Conservation (phyloP, 2,888 invertebrate species). For the Bhutanitis thaidina region DNA sequence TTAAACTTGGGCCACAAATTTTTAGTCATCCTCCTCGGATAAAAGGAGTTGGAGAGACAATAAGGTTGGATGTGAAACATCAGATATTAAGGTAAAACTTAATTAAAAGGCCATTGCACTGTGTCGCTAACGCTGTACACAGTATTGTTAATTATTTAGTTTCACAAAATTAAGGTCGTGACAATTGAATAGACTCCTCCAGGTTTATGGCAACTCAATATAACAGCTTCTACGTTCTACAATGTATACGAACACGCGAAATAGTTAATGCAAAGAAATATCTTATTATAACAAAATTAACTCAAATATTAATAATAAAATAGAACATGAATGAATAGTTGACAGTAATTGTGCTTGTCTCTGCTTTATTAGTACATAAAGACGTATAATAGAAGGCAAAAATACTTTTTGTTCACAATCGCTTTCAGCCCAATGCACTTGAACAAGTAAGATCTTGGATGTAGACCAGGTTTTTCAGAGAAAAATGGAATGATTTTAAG, state of each 20-base stretch:
- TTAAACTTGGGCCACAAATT: slow-evolving; percentile 69
- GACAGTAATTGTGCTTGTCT: not conserved
- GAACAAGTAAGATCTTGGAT: not conserved
- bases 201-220: too few species aligned
- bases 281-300: not conserved
- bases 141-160: slow-evolving; percentile 17
- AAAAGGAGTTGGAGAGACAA: slow-evolving; percentile 76
- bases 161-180: not conserved
- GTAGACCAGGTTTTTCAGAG: not conserved
- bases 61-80: slow-evolving; percentile 74
- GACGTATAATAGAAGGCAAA: not conserved
- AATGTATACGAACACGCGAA: not conserved
- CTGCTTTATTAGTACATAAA: not conserved
- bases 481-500: not conserved
- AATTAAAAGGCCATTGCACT: slow-evolving; percentile 54
- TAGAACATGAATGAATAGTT: not conserved
- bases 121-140: slow-evolving; percentile 50
- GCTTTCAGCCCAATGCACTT: slow-evolving; percentile 5
- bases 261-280: not conserved
- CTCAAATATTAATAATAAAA: not conserved
- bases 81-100: slow-evolving; percentile 72
- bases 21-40: slow-evolving; percentile 73
- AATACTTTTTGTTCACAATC: not conserved
- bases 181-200: not conserved
- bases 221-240: not conserved